Percentiles rank a stretch among this genome's conserved stretches.
Conservation (phyloP, 1,140 invertebrate species). For the Drosophila persimilis region DNA sequence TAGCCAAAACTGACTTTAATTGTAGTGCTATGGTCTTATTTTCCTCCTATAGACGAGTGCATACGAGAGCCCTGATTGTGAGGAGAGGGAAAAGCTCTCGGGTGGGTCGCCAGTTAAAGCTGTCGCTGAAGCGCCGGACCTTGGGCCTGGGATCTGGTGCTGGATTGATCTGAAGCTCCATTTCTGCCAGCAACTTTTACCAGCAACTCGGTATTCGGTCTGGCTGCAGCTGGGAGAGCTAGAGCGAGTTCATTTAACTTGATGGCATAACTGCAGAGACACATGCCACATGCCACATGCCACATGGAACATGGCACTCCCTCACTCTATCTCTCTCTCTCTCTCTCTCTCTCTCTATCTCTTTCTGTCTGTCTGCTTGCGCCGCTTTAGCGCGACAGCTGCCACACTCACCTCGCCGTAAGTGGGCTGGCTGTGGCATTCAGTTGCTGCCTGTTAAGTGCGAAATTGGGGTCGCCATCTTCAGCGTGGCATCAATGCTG, state of each 20-base stretch:
- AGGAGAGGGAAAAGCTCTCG: no score
- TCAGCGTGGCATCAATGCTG: constrained; percentile 13
- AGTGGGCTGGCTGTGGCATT: constrained; percentile 28
- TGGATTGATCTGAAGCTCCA: constrained; percentile 22
- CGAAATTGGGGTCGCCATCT: constrained; percentile 67
- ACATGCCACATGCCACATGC: constrained; percentile 1
- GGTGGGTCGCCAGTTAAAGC: no score
- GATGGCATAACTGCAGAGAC: constrained; percentile 40
- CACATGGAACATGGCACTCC: background rate
- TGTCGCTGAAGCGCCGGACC: no score
- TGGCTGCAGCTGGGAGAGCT: no score
- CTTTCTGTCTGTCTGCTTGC: background rate
- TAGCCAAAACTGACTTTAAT: constrained; percentile 28
- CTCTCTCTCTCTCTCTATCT: background rate
- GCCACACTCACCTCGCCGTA: constrained; percentile 24
- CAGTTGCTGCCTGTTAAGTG: constrained; percentile 57
- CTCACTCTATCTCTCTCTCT: no score
- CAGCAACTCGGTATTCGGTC: background rate
- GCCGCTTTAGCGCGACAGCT: constrained; percentile 34
- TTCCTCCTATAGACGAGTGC: background rate
- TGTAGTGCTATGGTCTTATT: constrained; percentile 3
- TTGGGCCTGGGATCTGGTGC: constrained; percentile 9
- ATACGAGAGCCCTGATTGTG: no score
- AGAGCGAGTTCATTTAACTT: constrained; percentile 49
- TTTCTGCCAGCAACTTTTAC: constrained; percentile 4